phyloP scores from a whole-genome alignment of 2,888 invertebrate species.

The Lordiphosa fenestrarum region DNA sequence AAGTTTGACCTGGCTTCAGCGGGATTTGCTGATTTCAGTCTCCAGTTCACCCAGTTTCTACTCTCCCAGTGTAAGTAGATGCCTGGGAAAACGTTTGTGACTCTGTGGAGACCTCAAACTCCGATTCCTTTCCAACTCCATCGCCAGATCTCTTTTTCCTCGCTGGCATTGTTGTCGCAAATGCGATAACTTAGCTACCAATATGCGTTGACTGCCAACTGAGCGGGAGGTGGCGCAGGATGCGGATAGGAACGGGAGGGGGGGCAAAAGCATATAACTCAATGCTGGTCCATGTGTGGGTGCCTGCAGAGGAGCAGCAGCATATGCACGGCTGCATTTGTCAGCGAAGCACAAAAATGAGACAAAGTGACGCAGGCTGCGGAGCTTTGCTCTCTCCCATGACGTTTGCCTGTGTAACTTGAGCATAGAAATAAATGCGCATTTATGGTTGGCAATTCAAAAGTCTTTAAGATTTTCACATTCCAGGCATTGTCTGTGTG shows the following conservation, averaged over 20 bases:
- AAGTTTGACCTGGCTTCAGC: too few species aligned
- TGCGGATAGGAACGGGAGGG: constrained; percentile 2
- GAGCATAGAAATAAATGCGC: constrained; percentile 75
- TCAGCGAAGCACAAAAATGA: constrained; percentile 75
- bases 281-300: constrained; percentile 43
- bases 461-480: constrained; percentile 74
- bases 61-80: constrained; percentile 14
- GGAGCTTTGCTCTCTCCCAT: constrained; percentile 19
- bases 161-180: constrained; percentile 70
- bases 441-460: constrained; percentile 75
- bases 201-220: constrained; percentile 71
- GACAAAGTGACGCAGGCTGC: constrained; percentile 68
- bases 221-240: not conserved
- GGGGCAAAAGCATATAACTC: constrained; percentile 60
- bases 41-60: too few species aligned
- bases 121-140: constrained; percentile 13
- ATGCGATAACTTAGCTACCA: constrained; percentile 75
- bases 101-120: constrained; percentile 12
- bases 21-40: too few species aligned
- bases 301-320: constrained; percentile 28
- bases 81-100: constrained; percentile 32
- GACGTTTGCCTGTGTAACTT: constrained; percentile 46
- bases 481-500: constrained; percentile 65
- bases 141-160: constrained; percentile 33
- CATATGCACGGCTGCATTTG: constrained; percentile 76